Conservation (phyloP, 2,113 vertebrate species). For the Aramus guarauna region DNA sequence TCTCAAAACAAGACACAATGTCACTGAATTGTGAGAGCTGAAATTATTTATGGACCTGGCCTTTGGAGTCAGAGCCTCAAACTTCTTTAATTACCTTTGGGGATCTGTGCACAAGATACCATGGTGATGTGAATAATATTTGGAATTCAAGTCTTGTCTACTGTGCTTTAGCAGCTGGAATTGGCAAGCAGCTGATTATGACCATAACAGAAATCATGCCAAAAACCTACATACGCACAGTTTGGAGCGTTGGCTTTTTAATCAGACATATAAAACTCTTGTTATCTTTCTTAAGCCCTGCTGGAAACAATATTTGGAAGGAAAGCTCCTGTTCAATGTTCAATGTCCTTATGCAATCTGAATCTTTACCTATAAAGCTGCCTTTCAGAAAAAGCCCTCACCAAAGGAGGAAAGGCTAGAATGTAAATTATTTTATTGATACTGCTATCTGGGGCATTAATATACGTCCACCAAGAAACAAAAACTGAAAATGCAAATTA, state of each 20-base stretch:
- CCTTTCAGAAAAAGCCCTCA: neutral
- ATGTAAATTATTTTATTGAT: conserved; percentile 22
- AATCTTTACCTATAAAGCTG: neutral
- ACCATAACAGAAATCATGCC: conserved; percentile 26
- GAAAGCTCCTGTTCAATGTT: conserved; percentile 46
- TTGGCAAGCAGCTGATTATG: conserved; percentile 46
- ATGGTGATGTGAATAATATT: conserved; percentile 50
- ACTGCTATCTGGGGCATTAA: neutral
- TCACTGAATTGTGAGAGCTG: conserved; percentile 28
- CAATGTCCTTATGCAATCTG: neutral
- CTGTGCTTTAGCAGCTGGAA: conserved; percentile 48
- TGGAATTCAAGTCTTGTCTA: conserved; percentile 52
- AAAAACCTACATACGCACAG: neutral
- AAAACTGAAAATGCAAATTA: neutral
- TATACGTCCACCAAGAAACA: neutral
- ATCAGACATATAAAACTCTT: conserved; percentile 26
- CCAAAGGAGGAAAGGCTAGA: neutral
- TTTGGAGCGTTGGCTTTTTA: conserved; percentile 36
- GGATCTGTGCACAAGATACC: conserved; percentile 36
- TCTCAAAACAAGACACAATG: neutral
- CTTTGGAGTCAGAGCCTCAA: conserved; percentile 49
- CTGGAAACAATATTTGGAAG: conserved; percentile 47
- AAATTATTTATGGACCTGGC: conserved; percentile 57
- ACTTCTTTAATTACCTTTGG: conserved; percentile 52
- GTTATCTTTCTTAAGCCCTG: conserved; percentile 39